These are phyloP conservation scores for Mus minutoides DNA, from an alignment of 2,797 vertebrate genomes.

Conservation along the genomic window DNA sequence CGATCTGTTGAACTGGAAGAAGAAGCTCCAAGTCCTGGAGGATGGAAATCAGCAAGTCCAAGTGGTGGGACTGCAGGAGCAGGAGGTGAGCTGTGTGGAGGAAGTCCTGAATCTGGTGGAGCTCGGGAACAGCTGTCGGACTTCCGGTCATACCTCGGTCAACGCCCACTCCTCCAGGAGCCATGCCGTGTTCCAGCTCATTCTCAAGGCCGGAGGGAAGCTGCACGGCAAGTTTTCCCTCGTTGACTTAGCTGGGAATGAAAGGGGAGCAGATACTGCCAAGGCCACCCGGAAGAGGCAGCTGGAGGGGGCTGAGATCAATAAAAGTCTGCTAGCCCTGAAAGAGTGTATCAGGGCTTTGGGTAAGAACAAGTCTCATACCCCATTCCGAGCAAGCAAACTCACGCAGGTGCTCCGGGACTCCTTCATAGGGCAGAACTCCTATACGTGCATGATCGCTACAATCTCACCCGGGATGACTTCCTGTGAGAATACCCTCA, in stretches of 20 bases:
- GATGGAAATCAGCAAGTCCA: slow-evolving; percentile 92
- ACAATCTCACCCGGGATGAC: slow-evolving; percentile 92
- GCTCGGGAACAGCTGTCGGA: slow-evolving; percentile 90
- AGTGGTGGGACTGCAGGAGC: slow-evolving; percentile 91
- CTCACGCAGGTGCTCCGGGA: slow-evolving; percentile 93
- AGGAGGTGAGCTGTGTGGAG: slow-evolving; percentile 89
- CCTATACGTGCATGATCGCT: slow-evolving; percentile 94
- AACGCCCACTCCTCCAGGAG: slow-evolving; percentile 92
- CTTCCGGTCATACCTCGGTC: slow-evolving; percentile 92
- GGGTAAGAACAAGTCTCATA: slow-evolving; percentile 92
- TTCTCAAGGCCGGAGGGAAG: slow-evolving; percentile 89
- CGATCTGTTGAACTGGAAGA: slow-evolving; percentile 92
- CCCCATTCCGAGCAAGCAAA: slow-evolving; percentile 93
- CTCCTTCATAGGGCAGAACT: slow-evolving; percentile 94
- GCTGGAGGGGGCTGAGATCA: slow-evolving; percentile 93
- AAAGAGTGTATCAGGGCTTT: slow-evolving; percentile 93
- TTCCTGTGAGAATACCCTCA: slow-evolving; percentile 93
- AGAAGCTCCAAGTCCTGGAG: slow-evolving; percentile 91
- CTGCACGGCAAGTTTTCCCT: slow-evolving; percentile 93
- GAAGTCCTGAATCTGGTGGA: slow-evolving; percentile 92
- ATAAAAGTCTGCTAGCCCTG: slow-evolving; percentile 93
- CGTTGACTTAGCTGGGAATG: slow-evolving; percentile 92
- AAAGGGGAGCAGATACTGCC: slow-evolving; percentile 91
- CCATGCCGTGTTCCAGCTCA: slow-evolving; percentile 93
- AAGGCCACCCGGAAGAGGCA: slow-evolving; percentile 91